A percentile compares a stretch with the other conserved stretches of the same genome.
Conservation (phyloP, 2,888 invertebrate species). For the Campoplex capitator region DNA sequence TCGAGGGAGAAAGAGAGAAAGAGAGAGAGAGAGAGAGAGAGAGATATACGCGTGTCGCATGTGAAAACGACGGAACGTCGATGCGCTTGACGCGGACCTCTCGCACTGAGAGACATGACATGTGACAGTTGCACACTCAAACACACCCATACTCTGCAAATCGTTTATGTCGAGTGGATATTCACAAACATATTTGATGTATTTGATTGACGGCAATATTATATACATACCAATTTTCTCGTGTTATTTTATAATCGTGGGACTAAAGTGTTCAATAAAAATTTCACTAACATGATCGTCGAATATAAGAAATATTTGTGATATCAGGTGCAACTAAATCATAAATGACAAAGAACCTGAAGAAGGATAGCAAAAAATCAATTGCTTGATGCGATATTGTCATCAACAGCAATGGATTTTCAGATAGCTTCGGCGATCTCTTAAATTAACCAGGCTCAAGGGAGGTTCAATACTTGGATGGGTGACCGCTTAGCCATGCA, state of each 20-base stretch:
- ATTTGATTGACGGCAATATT: neutral
- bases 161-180: conserved; percentile 52
- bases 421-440: no score
- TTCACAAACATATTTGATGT: conserved; percentile 5
- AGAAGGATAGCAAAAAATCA: neutral
- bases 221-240: neutral
- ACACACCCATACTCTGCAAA: conserved; percentile 3
- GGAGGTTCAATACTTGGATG: no score
- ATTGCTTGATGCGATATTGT: no score
- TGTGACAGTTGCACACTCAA: conserved; percentile 32
- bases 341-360: neutral
- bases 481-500: no score
- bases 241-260: neutral
- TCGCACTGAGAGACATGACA: conserved; percentile 42
- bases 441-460: no score
- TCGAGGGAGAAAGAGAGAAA: neutral
- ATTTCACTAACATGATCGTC: no score
- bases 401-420: no score
- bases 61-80: conserved; percentile 53
- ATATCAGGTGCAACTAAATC: neutral
- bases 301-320: no score
- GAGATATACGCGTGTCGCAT: conserved; percentile 15
- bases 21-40: neutral
- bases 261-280: neutral
- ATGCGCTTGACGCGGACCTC: conserved; percentile 56